Evolutionary conservation across 2,113 vertebrate species (phyloP).

Genomic region (Corythornis madagascariensis): DNA sequence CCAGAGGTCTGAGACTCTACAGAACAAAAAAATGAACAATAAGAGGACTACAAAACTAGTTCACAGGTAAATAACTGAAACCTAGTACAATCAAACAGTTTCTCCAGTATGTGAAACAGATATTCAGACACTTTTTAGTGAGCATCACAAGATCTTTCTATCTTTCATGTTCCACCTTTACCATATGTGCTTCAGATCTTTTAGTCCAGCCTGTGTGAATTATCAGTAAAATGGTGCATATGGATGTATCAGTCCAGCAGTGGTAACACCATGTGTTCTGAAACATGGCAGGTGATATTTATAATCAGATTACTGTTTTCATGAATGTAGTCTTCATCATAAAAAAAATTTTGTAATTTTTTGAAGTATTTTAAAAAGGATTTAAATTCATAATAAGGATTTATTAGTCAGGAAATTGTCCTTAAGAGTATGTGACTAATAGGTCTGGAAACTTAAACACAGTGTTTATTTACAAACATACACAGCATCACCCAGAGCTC

Average conservation of each 20-base stretch:
- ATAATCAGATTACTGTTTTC: not conserved
- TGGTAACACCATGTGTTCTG: not conserved
- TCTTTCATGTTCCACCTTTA: not conserved
- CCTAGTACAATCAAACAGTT: not conserved
- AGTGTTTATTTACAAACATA: not conserved
- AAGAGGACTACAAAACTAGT: not conserved
- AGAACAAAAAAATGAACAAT: not conserved
- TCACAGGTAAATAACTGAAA: not conserved
- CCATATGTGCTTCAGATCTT: not conserved
- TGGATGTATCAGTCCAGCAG: not conserved
- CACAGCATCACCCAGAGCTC: conserved; percentile 1
- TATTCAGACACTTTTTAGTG: not conserved
- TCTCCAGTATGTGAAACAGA: not conserved
- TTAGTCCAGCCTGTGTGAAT: not conserved
- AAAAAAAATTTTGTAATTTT: not conserved
- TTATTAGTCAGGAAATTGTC: not conserved
- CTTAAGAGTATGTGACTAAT: not conserved
- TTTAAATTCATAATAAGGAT: not conserved
- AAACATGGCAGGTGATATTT: not conserved
- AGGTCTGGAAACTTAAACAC: not conserved
- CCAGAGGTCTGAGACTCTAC: not conserved
- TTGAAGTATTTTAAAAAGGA: not conserved
- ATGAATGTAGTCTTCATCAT: not conserved
- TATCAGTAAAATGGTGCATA: not conserved
- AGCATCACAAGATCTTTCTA: not conserved